These are phyloP conservation scores for Cosmia pyralina DNA, from an alignment of 2,888 invertebrate genomes.

Conservation along the genomic window DNA sequence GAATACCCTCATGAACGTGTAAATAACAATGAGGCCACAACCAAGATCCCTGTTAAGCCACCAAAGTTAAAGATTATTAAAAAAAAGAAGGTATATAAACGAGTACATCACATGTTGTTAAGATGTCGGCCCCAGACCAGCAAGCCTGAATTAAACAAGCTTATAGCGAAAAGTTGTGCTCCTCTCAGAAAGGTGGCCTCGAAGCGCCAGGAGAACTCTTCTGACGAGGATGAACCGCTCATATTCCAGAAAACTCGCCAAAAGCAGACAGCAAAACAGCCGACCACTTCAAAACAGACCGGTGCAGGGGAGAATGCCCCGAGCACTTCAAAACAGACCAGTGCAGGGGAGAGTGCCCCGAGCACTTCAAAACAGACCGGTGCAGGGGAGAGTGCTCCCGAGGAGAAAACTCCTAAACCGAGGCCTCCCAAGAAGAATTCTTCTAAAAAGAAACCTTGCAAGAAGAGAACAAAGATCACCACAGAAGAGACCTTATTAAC, in stretches of 20 bases:
- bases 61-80: constrained; percentile 1
- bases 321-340: neutral
- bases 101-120: constrained; percentile 22
- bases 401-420: neutral
- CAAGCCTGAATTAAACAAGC: neutral
- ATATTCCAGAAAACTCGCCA: constrained; percentile 12
- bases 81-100: neutral
- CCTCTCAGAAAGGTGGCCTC: neutral
- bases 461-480: neutral
- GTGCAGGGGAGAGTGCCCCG: neutral
- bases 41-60: neutral
- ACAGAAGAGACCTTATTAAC: too few relatives aligned
- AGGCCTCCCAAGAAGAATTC: neutral
- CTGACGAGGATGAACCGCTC: constrained; percentile 45
- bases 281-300: neutral
- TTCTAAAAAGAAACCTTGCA: neutral
- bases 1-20: neutral
- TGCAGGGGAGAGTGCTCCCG: neutral
- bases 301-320: neutral
- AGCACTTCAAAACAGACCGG: neutral
- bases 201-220: constrained; percentile 14
- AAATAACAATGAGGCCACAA: neutral
- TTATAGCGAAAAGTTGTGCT: neutral
- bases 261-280: neutral
- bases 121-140: constrained; percentile 1